Base-by-base conservation (phyloP, 2,113 vertebrate genomes). In the Pachyramphus minor region DNA sequence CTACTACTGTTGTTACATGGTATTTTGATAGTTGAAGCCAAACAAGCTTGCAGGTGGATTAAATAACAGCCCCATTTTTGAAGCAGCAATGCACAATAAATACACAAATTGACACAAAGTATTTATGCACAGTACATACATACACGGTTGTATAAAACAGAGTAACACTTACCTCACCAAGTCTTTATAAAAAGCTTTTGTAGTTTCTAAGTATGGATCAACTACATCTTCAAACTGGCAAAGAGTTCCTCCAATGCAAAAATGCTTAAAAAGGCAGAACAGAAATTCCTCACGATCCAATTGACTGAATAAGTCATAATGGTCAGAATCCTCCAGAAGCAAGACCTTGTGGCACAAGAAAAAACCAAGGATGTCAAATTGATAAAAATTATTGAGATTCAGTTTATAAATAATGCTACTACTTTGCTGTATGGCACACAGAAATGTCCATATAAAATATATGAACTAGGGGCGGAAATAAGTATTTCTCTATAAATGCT, bases 171-270 rank as follows among this genome's bases (percentile, higher is more conserved):
- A 99, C 99, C 99, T 99, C 94, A 99, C 98, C 41, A 99, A 97
- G 74, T 99, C 99, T 97, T 99, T 99, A 97, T 99, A 99, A 64
- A 99, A 98, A 37, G 97, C 94, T 94, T 98, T 99, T 24, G 99
- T 98, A 45, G 98, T 99, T 94, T 98, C 98, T 84, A 99, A 97
- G 94, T 99, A 99, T 8, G 98, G 98, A 27, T 86, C 96, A 62
- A 99, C 63, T n/a, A 81, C 81, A 95, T 99, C 99, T 97, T 99
- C 99, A 78, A 98, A 99, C 73, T 99, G 99, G 96, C 99, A 99
- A 60, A 99, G 98, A 58, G 98, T 77, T 95, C 99, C 99, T 90
- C 99, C 99, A 33, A 99, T 96, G 95, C 99, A 99, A 77, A 99
- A 96, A 90, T 99, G 99, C 94, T 99, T 99, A 96, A 99, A 99